Base-by-base conservation (phyloP, 1,140 invertebrate genomes). In the Dendrolimus kikuchii region DNA sequence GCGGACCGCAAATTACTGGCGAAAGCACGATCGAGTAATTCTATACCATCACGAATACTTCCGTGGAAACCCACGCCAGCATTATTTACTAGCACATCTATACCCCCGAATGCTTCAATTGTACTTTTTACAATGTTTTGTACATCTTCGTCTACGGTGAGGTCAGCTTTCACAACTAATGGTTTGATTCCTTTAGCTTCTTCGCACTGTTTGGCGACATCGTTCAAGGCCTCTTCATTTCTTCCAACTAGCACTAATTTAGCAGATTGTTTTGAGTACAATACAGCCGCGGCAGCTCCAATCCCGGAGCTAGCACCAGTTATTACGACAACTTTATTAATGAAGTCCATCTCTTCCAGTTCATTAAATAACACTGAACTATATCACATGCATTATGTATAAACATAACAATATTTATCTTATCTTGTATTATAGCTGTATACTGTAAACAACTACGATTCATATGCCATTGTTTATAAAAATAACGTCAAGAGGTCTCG, bases 271-370 rank as follows among this genome's bases (percentile, higher is more conserved):
- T 90, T 86, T 6, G 94, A 90, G 62, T 96, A 90, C 53, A 91
- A 81, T 43, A 92, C 59, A 4, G 94, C 94, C 7, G 93, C 92
- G n/a, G 90, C 91, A 57, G 91, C 90, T 40, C 94, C 94, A 55
- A 96, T 95, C 4, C 94, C 95, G 44, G 93, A 94, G 77, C 93
- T 94, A 2, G 94, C 94, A 49, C 94, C 94, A 3, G 91, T 92
- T 57, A 92, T 88, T 38, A 92, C 63, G 0, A 92, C 88, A 41
- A 92, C 89, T 87, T 92, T 91, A 43, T 88, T 89, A 6, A 60
- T 48, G 62, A 92, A 90, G 63, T 84, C 70, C 74, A 77, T 77
- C 56, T 23, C 23, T 23, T 23, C 23, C 23, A 23, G 23, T 23
- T 23, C 3, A 23, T 23, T 3, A 23, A 23, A 23, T 23, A 23